phyloP scores from a whole-genome alignment of 2,888 invertebrate species.

The Stratiomys singularior region DNA sequence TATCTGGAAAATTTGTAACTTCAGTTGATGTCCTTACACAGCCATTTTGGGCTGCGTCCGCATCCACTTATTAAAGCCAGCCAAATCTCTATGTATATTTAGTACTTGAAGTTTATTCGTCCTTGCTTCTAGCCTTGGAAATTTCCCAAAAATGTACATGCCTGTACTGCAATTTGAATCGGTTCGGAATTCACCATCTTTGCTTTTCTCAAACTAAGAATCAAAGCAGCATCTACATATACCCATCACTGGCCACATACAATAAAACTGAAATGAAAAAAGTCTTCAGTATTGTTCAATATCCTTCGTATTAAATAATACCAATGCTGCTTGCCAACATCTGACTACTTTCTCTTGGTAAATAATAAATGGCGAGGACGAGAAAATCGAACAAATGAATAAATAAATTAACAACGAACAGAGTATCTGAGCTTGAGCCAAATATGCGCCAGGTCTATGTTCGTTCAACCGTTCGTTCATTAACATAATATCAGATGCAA shows the following conservation, averaged over 20 bases:
- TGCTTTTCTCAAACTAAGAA: too few species aligned
- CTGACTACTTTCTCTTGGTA: slow-evolving; percentile 29
- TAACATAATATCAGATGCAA: not conserved
- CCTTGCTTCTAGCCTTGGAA: too few species aligned
- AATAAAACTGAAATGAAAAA: too few species aligned
- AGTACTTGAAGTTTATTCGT: too few species aligned
- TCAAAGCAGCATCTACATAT: not conserved
- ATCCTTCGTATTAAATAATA: slow-evolving; percentile 24
- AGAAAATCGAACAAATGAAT: slow-evolving; percentile 9
- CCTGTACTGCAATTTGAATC: too few species aligned
- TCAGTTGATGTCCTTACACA: too few species aligned
- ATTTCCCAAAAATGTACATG: too few species aligned
- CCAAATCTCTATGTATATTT: too few species aligned
- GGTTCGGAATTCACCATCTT: too few species aligned
- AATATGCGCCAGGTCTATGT: slow-evolving; percentile 25
- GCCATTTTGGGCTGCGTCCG: too few species aligned
- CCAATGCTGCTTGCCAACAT: slow-evolving; percentile 12
- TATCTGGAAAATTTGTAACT: too few species aligned
- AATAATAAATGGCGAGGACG: slow-evolving; percentile 25
- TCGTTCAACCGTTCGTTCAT: slow-evolving; percentile 37
- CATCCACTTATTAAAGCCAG: too few species aligned
- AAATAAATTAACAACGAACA: slow-evolving; percentile 13
- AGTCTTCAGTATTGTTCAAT: not conserved
- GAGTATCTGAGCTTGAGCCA: slow-evolving; percentile 23
- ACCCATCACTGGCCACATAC: not conserved